phyloP scores from a whole-genome alignment of 2,888 invertebrate genomes.

The Eupithecia pulchellata region DNA sequence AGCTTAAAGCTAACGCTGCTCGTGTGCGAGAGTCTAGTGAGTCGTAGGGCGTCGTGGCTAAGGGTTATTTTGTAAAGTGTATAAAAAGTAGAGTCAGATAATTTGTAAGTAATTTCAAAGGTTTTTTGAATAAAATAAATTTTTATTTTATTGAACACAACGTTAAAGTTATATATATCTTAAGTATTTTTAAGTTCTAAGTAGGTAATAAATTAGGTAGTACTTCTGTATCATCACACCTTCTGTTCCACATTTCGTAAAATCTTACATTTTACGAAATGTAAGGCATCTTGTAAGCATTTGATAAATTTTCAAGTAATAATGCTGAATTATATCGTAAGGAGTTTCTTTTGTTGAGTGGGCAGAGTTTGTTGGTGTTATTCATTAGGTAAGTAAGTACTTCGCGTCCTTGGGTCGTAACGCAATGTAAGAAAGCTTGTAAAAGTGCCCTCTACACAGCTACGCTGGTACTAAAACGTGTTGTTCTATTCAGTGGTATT shows the following conservation, averaged over 20 bases:
- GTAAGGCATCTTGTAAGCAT: no score
- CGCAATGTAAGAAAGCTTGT: constrained; percentile 4
- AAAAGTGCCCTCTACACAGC: constrained; percentile 28
- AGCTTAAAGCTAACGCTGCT: constrained; percentile 34
- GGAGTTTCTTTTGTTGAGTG: background rate
- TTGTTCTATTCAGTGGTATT: constrained; percentile 37
- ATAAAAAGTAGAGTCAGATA: background rate
- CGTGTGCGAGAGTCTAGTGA: background rate
- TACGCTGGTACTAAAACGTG: background rate
- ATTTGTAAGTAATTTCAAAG: background rate
- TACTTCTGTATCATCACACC: no score
- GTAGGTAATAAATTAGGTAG: no score
- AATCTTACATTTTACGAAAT: no score
- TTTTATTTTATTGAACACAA: no score
- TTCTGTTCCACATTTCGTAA: no score
- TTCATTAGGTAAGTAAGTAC: no score
- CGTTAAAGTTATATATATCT: no score
- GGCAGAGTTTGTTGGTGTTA: background rate
- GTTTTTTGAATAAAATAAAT: no score
- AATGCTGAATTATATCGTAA: background rate
- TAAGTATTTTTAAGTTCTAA: no score
- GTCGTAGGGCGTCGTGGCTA: background rate
- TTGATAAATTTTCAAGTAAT: background rate
- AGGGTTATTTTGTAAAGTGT: background rate
- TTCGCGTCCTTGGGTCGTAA: constrained; percentile 16